phyloP scores from a whole-genome alignment of 2,888 invertebrate genomes.

The Eretmocerus hayati region DNA sequence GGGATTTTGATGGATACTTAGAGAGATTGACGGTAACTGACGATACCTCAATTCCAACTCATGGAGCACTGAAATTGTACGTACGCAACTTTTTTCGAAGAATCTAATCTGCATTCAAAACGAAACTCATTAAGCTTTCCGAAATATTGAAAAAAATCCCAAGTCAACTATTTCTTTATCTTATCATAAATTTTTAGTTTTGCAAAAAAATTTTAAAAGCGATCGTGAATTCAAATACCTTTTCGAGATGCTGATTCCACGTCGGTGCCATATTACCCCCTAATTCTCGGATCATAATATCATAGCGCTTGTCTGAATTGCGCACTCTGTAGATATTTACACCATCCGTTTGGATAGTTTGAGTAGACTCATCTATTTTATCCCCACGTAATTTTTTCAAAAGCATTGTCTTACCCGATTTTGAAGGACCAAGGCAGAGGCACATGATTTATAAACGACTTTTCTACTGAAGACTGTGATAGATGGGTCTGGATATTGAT shows the following conservation, averaged over 20 bases:
- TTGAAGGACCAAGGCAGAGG: conserved; percentile 75
- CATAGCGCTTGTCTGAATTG: conserved; percentile 50
- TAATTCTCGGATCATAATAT: conserved; percentile 62
- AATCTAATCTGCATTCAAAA: too few relatives aligned
- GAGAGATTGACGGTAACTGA: too few relatives aligned
- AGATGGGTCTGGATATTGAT: too few relatives aligned
- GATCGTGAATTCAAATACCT: too few relatives aligned
- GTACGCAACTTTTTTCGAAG: background rate
- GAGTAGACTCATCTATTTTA: conserved; percentile 67
- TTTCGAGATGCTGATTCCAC: conserved; percentile 70
- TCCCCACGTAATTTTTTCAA: conserved; percentile 67
- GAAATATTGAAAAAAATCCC: background rate
- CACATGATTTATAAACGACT: too few relatives aligned
- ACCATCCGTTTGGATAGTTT: conserved; percentile 73
- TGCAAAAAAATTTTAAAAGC: conserved; percentile 12
- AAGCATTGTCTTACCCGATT: conserved; percentile 75
- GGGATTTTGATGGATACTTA: too few relatives aligned
- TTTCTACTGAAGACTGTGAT: too few relatives aligned
- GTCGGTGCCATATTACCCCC: conserved; percentile 78
- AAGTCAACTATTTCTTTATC: background rate
- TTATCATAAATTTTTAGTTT: background rate
- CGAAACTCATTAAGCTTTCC: background rate
- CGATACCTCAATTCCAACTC: background rate
- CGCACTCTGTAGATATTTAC: conserved; percentile 67
- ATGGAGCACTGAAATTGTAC: background rate